phyloP scores from a whole-genome alignment of 2,888 invertebrate genomes.

The Nipponacmea schrenckii region DNA sequence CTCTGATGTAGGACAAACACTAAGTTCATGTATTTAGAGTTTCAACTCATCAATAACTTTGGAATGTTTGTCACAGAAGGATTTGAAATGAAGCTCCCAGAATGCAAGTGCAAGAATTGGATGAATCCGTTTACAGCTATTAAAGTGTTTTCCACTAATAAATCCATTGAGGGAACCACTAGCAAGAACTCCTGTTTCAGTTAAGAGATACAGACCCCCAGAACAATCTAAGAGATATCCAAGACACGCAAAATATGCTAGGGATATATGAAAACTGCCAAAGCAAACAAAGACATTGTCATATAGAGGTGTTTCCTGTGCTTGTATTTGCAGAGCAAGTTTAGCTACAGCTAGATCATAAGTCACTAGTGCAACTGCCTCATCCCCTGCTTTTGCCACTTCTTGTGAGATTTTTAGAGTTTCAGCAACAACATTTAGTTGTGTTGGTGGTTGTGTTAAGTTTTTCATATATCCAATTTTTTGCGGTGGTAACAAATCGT shows the following conservation, averaged over 20 bases:
- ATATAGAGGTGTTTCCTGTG: neutral
- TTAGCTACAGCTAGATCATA: neutral
- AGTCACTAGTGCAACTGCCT: constrained; percentile 10
- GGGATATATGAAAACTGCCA: neutral
- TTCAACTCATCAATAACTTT: neutral
- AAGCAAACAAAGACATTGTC: neutral
- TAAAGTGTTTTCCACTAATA: neutral
- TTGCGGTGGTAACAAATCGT: constrained; percentile 29
- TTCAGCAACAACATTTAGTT: constrained; percentile 32
- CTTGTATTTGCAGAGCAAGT: neutral
- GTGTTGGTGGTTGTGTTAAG: constrained; percentile 27
- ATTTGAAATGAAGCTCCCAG: neutral
- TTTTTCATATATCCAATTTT: constrained; percentile 29
- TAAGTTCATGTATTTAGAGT: too few species aligned
- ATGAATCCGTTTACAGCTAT: neutral
- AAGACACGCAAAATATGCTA: neutral
- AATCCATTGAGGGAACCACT: neutral
- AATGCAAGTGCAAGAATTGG: neutral
- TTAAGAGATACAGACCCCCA: neutral
- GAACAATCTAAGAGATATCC: too few species aligned
- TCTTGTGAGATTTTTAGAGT: constrained; percentile 27
- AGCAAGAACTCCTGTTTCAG: neutral
- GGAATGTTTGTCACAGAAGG: neutral
- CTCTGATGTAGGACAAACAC: too few species aligned
- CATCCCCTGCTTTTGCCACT: constrained; percentile 25